Evolutionary conservation across 2,888 invertebrate genomes (phyloP).

Genomic region (Cerastis rubricosa): DNA sequence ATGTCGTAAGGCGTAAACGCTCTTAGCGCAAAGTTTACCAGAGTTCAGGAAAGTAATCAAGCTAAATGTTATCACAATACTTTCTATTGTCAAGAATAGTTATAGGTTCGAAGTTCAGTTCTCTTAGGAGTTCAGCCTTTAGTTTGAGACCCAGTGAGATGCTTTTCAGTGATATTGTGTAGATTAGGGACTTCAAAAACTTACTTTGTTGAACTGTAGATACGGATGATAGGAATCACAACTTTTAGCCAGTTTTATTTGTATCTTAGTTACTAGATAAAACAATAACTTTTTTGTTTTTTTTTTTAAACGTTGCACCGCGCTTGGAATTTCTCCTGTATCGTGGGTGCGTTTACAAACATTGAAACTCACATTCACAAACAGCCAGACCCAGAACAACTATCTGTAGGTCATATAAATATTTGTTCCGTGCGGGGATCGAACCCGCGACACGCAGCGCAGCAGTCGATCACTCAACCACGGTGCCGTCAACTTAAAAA

Average conservation of each 20-base stretch:
- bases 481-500: not conserved
- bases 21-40: slow-evolving; percentile 10
- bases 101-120: not conserved
- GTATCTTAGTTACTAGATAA: no score
- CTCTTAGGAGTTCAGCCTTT: not conserved
- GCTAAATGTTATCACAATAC: slow-evolving; percentile 14
- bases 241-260: not conserved
- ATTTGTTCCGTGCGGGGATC: no score
- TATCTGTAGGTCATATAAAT: no score
- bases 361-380: no score
- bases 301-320: no score
- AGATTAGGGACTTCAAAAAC: not conserved
- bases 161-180: not conserved
- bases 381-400: no score
- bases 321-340: no score
- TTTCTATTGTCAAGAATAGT: slow-evolving; percentile 23
- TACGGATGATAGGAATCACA: not conserved
- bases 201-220: not conserved
- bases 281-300: no score
- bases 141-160: slow-evolving; percentile 5
- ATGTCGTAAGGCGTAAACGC: no score
- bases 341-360: no score
- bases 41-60: slow-evolving; percentile 37
- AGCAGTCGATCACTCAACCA: no score
- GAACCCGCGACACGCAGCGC: no score